phyloP scores from a whole-genome alignment of 2,888 invertebrate genomes.

The Onthophagus sagittarius region DNA sequence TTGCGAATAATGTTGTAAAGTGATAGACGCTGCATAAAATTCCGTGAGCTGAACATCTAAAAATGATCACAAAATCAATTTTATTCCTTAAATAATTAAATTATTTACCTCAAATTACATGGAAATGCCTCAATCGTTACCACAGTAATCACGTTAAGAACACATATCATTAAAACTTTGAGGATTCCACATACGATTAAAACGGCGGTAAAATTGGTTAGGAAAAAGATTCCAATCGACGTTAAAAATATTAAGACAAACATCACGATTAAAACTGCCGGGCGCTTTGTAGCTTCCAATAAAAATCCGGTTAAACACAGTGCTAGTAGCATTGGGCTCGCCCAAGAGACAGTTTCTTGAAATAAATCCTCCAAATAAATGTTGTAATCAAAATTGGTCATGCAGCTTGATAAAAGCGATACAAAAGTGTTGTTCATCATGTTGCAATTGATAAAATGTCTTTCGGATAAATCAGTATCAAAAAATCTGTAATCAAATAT shows the following conservation, averaged over 20 bases:
- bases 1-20: conserved; percentile 51
- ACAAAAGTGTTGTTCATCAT: conserved; percentile 55
- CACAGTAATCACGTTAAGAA: conserved; percentile 52
- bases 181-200: conserved; percentile 46
- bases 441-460: conserved; percentile 59
- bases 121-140: conserved; percentile 56
- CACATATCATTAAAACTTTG: conserved; percentile 50
- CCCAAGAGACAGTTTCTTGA: conserved; percentile 44
- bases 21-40: conserved; percentile 53
- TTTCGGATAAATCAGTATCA: conserved; percentile 61
- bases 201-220: conserved; percentile 46
- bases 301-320: conserved; percentile 46
- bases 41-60: conserved; percentile 58
- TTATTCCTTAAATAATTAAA: conserved; percentile 11
- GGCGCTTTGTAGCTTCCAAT: conserved; percentile 39
- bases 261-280: conserved; percentile 40
- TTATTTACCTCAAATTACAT: conserved; percentile 55
- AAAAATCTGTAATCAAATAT: conserved; percentile 54
- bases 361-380: conserved; percentile 54
- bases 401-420: conserved; percentile 45
- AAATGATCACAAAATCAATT: conserved; percentile 26
- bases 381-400: conserved; percentile 55
- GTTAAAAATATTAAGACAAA: conserved; percentile 48
- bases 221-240: conserved; percentile 53
- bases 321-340: conserved; percentile 49